Base-by-base conservation (phyloP, 1,140 invertebrate genomes). In the Colletes gigas region DNA sequence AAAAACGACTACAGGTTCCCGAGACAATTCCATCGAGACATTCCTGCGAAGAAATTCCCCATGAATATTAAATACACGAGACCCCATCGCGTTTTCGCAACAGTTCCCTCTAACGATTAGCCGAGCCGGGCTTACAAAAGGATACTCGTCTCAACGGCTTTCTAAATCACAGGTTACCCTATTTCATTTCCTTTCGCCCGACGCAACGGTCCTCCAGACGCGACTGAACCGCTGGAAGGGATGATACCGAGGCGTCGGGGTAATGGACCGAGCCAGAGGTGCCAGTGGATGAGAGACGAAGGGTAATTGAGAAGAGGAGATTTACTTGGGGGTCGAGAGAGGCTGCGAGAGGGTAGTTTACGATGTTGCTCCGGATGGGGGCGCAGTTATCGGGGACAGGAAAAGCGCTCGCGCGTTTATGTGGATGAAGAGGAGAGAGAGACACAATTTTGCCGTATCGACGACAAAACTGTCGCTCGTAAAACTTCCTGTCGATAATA, bases 291-390 rank as follows among this genome's bases (percentile, higher is more conserved):
- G 72, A 86, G 84, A 78, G 73, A 83, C 85, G 85, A 85, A 87
- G 88, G 91, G 92, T 93, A 93, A 93, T 93, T 93, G 92, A 92
- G 92, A 93, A 93, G 89, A 91, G 90, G 91, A 93, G 91, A 93
- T 92, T 93, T 92, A 93, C 91, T 92, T 90, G 86, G 82, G 60
- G 83, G 86, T 82, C 77, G 70, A 54, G 63, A 73, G 83, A 78
- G 77, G 82, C 60, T 66, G 66, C 70, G 88, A 86, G 83, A 74
- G 83, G 81, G 84, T 77, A 79, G 82, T 87, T 88, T 86, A 83
- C 83, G 83, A 76, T 69, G 82, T 68, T 75, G 87, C 84, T 81
- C 74, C 79, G 85, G 81, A 83, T 83, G 78, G 81, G 81, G 72
- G 79, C 59, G 60, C 74, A 81, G 84, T 86, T 86, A 86, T 83